A percentile compares a stretch with the other conserved stretches of the same genome.
Conservation (phyloP, 2,797 vertebrate species). For the Pipistrellus nathusii region DNA sequence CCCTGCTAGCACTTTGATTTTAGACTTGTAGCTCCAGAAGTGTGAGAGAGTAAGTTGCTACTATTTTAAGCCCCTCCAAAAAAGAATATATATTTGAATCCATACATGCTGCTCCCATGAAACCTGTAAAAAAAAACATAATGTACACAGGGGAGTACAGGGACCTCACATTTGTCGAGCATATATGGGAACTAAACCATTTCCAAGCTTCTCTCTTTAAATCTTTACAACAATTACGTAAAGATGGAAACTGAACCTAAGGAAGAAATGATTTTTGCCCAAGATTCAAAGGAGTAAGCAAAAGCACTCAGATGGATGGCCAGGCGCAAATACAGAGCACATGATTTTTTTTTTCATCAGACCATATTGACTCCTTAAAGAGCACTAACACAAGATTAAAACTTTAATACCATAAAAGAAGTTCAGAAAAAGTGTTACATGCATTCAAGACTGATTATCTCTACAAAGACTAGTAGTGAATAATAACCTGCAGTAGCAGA, state of each 20-base stretch:
- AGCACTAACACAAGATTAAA: neutral
- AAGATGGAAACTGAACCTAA: neutral
- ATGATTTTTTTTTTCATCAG: neutral
- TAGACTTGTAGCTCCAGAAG: neutral
- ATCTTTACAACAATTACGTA: neutral
- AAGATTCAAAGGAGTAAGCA: neutral
- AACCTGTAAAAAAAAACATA: constrained; percentile 2
- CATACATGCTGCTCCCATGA: neutral
- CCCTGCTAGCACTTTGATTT: neutral
- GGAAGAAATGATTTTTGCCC: constrained; percentile 22
- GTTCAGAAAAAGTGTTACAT: neutral
- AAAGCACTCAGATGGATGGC: neutral
- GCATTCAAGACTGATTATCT: neutral
- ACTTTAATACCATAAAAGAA: neutral
- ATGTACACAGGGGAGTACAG: neutral
- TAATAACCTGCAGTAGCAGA: neutral
- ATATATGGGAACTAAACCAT: neutral
- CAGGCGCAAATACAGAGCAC: neutral
- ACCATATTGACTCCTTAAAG: neutral
- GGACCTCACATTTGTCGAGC: neutral
- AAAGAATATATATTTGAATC: neutral
- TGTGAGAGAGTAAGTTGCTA: neutral
- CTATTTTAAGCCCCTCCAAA: neutral
- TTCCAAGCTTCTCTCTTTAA: neutral
- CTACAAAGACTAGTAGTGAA: neutral